A percentile compares a stretch with the other conserved stretches of the same genome.
Conservation (phyloP, 2,113 vertebrate genomes). For the Tonatia bakeri region DNA sequence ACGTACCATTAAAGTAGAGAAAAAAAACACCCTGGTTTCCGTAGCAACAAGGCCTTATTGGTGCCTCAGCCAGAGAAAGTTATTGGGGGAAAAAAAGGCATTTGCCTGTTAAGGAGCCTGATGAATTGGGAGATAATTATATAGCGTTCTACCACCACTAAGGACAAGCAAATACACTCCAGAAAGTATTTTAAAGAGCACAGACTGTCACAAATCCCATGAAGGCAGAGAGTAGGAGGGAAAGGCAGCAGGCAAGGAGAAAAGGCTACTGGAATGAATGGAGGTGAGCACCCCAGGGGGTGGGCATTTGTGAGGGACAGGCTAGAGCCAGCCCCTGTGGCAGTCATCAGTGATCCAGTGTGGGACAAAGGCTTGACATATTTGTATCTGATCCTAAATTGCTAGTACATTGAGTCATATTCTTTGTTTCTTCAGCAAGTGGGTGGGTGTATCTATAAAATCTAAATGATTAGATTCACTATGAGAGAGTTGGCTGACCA, state of each 20-base stretch:
- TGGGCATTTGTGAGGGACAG: not conserved
- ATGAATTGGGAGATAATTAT: slow-evolving; percentile 76
- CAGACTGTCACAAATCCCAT: slow-evolving; percentile 31
- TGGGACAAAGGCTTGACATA: not conserved
- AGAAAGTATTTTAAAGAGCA: slow-evolving; percentile 65
- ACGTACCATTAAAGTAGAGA: slow-evolving; percentile 74
- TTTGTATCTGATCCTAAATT: not conserved
- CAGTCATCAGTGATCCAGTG: not conserved
- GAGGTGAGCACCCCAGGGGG: not conserved
- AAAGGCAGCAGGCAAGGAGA: not conserved
- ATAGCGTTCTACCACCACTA: slow-evolving; percentile 47
- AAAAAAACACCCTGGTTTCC: slow-evolving; percentile 75
- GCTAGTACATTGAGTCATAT: not conserved
- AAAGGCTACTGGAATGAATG: not conserved
- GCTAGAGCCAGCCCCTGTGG: not conserved
- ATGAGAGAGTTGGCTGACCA: not conserved
- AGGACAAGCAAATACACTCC: slow-evolving; percentile 66
- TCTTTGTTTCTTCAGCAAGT: not conserved
- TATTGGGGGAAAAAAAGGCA: slow-evolving; percentile 64
- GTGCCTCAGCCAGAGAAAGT: slow-evolving; percentile 74
- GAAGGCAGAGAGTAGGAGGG: not conserved
- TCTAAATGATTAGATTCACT: not conserved
- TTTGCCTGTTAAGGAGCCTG: slow-evolving; percentile 72
- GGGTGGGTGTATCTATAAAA: not conserved
- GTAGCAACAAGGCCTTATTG: slow-evolving; percentile 76